Base-by-base conservation (phyloP, 2,888 invertebrate species). In the Seira ritae region DNA sequence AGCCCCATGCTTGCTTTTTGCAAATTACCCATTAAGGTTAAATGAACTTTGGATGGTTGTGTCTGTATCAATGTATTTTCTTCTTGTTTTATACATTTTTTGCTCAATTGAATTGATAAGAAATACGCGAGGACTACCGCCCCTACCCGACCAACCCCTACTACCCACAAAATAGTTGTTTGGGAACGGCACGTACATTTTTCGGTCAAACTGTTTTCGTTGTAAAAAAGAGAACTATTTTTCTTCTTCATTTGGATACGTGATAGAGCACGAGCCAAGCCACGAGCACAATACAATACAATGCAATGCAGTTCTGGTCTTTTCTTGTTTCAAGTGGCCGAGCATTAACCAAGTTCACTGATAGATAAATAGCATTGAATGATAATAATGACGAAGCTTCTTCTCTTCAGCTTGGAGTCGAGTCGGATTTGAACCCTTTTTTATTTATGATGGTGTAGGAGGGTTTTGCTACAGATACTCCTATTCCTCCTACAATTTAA, bases 141-240 rank as follows among this genome's bases (percentile, higher is more conserved):
- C n/a, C n/a, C n/a, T n/a, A n/a, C n/a, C 15, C 17, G 15, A 50
- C 12, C 15, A 50, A 2, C 12, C 50, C 12, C 3, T n/a, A 50
- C 50, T n/a, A 15, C 15, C 2, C 50, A n/a, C 12, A 50, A 50
- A 31, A 31, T 31, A 31, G 2, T 31, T 31, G 50, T 50, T 50
- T 15, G 50, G 17, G 50, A 50, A 50, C 50, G 50, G 50, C 50
- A 50, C 37, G 37, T 68, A 12, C 37, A 68, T 68, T 17, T 68
- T 19, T 68, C 31, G 20, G 20, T 31, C 31, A 15, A 68, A 68
- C 68, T 68, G 68, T 68, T 37, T 37, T 68, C 17, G 31, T 68
- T 68, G 68, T 67, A 67, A 24, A 23, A 24, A 12, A 1, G 17
- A n/a, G 68, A 50, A 15, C 50, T n/a, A 50, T 15, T n/a, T 50